Evolutionary conservation across 2,113 vertebrate species (phyloP), one percentile per base, ranked within the genome.

Genomic region (Australoheros scitulus): DNA sequence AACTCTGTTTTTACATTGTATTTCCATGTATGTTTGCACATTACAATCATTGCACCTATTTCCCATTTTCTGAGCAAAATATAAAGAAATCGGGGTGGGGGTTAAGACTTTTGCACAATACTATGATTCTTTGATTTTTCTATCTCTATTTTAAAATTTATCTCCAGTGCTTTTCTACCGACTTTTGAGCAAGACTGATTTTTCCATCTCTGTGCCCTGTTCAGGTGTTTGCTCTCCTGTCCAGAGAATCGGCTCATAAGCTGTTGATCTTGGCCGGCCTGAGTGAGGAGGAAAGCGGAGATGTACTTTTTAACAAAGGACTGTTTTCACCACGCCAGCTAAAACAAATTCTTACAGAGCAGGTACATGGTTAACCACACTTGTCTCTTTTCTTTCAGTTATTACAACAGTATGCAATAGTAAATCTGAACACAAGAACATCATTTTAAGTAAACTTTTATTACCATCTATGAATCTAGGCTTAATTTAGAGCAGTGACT

Each of bases 211-310:
- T 81, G 36, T 74, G 17, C 2, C 34, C 6, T 20, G 29, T 15
- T 29, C 86, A 99, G 98, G 96, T 99, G 75, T 94, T 95, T 11
- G 95, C 95, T 61, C 96, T 99, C 43, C 93, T 99, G 81, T 96
- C 96, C 2, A 96, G 96, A 2, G 93, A 94, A 1, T 97, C 98
- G 0, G 94, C 94, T 58, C 96, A 98, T 90, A 99, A 99, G 92
- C 94, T 99, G 90, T 88, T 99, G 90, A 96, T 99, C 89, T 95
- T 99, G 0, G 95, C 97, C 0, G 98, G 98, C 10, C 96, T 97
- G 83, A 98, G 96, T 61, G 94, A 96, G 63, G 98, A 98, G 91
- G 95, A 95, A 29, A 97, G 96, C 0, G 98, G 98, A 52, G 97
- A 98, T 58, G 94, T 99, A 84, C 93, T 98, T 81, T 95, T 99